Conservation (phyloP, 2,113 vertebrate genomes). For the Microtus richardsoni region DNA sequence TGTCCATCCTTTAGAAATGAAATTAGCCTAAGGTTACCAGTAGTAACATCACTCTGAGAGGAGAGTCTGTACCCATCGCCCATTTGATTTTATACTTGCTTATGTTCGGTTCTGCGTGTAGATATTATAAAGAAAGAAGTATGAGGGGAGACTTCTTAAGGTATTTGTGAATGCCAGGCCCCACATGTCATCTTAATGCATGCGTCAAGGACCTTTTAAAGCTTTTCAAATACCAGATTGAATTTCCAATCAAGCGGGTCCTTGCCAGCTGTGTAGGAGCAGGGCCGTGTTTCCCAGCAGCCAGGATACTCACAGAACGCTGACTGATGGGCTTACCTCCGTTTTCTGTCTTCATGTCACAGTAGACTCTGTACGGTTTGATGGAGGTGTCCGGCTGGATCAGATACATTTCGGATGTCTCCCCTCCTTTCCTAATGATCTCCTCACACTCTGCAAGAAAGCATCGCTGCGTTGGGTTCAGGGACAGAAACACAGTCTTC, state of each 20-base stretch:
- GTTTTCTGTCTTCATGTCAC: conserved; percentile 92
- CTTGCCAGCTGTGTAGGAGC: neutral
- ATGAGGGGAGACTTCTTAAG: neutral
- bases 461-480: conserved; percentile 43
- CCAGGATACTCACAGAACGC: neutral
- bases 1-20: conserved; percentile 89
- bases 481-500: neutral
- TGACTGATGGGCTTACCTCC: conserved; percentile 89
- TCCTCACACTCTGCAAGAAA: conserved; percentile 94
- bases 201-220: neutral
- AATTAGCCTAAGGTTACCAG: conserved; percentile 48
- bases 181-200: neutral
- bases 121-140: neutral
- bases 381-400: conserved; percentile 89
- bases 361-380: conserved; percentile 92
- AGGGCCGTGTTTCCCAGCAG: neutral
- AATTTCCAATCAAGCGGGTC: neutral
- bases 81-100: neutral
- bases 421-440: conserved; percentile 93
- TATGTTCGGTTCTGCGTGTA: neutral
- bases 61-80: neutral
- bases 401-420: conserved; percentile 94
- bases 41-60: neutral
- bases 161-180: neutral
- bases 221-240: conserved; percentile 5